Conservation (phyloP, 2,113 vertebrate genomes). For the Dasyurus viverrinus region DNA sequence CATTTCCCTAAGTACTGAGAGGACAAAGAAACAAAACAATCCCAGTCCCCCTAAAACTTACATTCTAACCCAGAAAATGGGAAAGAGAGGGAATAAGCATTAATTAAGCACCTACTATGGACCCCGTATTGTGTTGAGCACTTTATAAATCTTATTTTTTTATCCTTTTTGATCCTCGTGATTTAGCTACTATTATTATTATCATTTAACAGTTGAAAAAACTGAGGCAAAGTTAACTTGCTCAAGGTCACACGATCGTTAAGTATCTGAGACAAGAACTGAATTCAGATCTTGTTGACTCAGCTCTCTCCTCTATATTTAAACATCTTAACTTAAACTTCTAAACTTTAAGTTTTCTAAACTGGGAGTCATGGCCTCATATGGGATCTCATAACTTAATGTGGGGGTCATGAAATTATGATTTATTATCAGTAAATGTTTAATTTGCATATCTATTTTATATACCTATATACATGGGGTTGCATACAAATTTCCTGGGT, state of each 20-base stretch:
- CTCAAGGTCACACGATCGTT: neutral
- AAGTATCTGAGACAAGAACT: neutral
- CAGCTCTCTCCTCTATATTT: neutral
- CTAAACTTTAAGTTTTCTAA: no score
- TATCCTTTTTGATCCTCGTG: neutral
- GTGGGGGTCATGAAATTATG: no score
- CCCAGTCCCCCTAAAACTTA: neutral
- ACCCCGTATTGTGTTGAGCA: neutral
- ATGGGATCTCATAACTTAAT: no score
- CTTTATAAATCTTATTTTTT: neutral
- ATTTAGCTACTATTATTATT: neutral
- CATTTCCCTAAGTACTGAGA: neutral
- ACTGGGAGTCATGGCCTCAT: no score
- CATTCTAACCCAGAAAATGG: neutral
- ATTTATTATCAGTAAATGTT: no score
- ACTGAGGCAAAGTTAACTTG: neutral
- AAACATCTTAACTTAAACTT: no score
- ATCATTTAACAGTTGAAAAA: neutral
- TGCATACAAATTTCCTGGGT: no score
- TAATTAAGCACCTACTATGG: neutral
- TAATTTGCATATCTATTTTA: no score
- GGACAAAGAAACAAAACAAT: neutral
- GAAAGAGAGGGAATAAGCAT: neutral
- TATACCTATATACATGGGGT: no score
- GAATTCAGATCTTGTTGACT: neutral